These are phyloP conservation scores for Epiblema foenella DNA, from an alignment of 2,888 invertebrate species.

Conservation along the genomic window DNA sequence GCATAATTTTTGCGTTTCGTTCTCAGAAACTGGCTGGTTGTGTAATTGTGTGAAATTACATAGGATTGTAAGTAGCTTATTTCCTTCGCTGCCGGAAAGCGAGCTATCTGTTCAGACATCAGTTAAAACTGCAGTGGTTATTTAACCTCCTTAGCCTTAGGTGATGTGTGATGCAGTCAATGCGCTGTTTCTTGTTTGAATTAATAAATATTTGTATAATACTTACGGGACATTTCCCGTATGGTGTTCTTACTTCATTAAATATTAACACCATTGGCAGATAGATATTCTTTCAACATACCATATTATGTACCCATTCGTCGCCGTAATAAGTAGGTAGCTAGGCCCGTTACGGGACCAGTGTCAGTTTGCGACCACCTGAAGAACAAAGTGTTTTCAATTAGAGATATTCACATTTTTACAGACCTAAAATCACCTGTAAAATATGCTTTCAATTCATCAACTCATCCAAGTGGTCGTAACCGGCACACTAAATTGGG, in stretches of 20 bases:
- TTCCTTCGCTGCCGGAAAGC: slow-evolving; percentile 43
- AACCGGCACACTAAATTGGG: no score
- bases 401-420: no score
- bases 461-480: no score
- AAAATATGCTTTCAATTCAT: no score
- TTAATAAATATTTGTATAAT: slow-evolving; percentile 39
- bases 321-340: background rate
- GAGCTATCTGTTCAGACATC: slow-evolving; percentile 36
- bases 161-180: slow-evolving; percentile 34
- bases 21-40: slow-evolving; percentile 30
- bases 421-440: no score
- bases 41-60: slow-evolving; percentile 37
- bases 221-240: background rate
- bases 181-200: slow-evolving; percentile 30
- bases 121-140: slow-evolving; percentile 40
- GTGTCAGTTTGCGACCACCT: no score
- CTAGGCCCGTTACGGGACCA: no score
- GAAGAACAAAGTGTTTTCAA: no score
- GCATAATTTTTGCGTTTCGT: slow-evolving; percentile 10
- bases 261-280: background rate
- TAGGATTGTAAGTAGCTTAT: slow-evolving; percentile 39
- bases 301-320: background rate
- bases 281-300: background rate
- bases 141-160: slow-evolving; percentile 42
- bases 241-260: background rate